Evolutionary conservation across 2,888 invertebrate species (phyloP).

Genomic region (Ennomos fuscantarius): DNA sequence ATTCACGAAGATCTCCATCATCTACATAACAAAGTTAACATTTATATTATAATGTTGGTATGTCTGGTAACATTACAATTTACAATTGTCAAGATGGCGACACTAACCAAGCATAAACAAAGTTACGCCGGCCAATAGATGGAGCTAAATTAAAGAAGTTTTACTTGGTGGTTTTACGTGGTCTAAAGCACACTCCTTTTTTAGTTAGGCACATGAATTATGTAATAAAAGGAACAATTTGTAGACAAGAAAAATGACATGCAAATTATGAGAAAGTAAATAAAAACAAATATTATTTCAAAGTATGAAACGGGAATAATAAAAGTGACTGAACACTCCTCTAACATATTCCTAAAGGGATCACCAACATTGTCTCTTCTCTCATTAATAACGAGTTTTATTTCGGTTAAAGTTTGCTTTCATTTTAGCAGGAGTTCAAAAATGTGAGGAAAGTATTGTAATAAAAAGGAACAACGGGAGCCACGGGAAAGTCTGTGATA

Average conservation of each 20-base stretch:
- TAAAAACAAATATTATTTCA: conserved; percentile 9
- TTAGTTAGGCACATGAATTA: no score
- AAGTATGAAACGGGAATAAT: background rate
- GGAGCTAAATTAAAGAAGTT: no score
- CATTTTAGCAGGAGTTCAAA: conserved; percentile 25
- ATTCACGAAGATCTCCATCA: no score
- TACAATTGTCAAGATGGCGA: no score
- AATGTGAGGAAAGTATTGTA: conserved; percentile 24
- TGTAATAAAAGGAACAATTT: background rate
- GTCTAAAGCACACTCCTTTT: no score
- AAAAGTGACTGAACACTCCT: conserved; percentile 3
- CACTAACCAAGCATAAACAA: no score
- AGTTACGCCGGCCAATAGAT: no score
- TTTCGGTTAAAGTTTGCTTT: conserved; percentile 7
- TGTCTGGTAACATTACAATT: no score
- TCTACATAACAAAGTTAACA: no score
- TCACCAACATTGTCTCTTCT: conserved; percentile 9
- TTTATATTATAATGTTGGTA: no score
- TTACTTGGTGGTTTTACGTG: no score
- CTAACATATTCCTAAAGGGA: conserved; percentile 6
- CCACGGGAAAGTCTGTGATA: conserved; percentile 27
- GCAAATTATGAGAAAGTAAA: no score
- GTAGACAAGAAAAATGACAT: conserved; percentile 1
- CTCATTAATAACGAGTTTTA: conserved; percentile 11
- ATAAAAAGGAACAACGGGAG: conserved; percentile 25